phyloP scores from a whole-genome alignment of 2,888 invertebrate genomes.

The Cylindroiulus punctatus region DNA sequence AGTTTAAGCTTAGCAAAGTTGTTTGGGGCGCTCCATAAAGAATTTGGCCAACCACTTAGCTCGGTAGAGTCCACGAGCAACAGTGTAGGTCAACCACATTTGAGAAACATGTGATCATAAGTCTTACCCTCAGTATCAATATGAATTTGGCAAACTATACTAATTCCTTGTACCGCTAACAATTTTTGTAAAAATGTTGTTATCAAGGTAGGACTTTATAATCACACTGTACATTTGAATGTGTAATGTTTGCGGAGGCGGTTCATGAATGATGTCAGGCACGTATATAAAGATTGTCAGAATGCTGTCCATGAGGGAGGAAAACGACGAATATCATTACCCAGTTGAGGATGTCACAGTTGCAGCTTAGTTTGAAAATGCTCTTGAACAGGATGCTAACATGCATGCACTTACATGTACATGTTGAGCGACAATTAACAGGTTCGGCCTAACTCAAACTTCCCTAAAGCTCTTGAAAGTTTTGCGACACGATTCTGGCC shows the following conservation, averaged over 20 bases:
- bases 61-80: not conserved
- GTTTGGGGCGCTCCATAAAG: constrained; percentile 21
- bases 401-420: too few species aligned
- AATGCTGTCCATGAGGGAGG: not conserved
- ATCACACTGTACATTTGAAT: not conserved
- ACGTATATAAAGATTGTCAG: not conserved
- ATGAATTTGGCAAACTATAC: too few species aligned
- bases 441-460: not conserved
- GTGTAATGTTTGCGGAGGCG: not conserved
- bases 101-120: too few species aligned
- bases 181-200: too few species aligned
- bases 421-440: not conserved
- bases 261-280: constrained; percentile 26
- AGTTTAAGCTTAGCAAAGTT: constrained; percentile 4
- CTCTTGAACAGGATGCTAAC: not conserved
- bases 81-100: too few species aligned
- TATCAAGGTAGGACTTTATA: too few species aligned
- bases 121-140: too few species aligned
- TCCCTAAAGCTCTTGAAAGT: too few species aligned
- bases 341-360: constrained; percentile 6
- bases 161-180: too few species aligned
- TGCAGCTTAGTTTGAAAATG: not conserved
- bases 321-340: not conserved
- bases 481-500: too few species aligned
- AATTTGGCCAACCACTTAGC: not conserved